Percentiles rank a stretch among this genome's conserved stretches.
phyloP scores from a whole-genome alignment of 1,140 invertebrate species.

The Leucophenga varia region DNA sequence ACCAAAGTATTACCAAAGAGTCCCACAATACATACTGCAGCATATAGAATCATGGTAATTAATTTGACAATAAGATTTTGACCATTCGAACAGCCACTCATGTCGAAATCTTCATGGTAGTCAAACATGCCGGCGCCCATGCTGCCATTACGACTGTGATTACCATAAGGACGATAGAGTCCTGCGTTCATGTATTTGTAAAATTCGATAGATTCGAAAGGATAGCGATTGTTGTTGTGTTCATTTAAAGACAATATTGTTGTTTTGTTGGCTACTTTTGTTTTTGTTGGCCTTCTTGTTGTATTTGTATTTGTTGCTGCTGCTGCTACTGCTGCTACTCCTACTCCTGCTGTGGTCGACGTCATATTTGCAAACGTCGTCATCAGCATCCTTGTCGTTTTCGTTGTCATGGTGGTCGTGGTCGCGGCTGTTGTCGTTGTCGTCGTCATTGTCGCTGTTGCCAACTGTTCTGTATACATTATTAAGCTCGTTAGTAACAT shows the following conservation, averaged over 20 bases:
- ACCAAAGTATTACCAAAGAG: slow-evolving; percentile 90
- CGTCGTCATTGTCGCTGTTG: slow-evolving; percentile 26
- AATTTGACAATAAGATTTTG: slow-evolving; percentile 60
- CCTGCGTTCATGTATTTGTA: slow-evolving; percentile 25
- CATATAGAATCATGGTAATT: slow-evolving; percentile 69
- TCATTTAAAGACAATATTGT: too few relatives aligned
- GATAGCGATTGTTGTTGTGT: not conserved
- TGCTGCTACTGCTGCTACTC: too few relatives aligned
- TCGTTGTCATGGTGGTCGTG: not conserved
- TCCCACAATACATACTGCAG: slow-evolving; percentile 83
- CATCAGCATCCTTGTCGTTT: too few relatives aligned
- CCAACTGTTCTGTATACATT: slow-evolving; percentile 48
- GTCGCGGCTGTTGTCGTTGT: slow-evolving; percentile 8
- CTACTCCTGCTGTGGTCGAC: too few relatives aligned
- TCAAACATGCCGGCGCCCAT: too few relatives aligned
- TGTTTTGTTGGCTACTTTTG: too few relatives aligned
- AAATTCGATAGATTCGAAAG: not conserved
- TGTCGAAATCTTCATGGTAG: too few relatives aligned
- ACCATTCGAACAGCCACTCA: slow-evolving; percentile 52
- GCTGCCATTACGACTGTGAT: too few relatives aligned
- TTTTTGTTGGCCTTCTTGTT: too few relatives aligned
- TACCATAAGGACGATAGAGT: slow-evolving; percentile 10
- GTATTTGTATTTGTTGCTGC: too few relatives aligned
- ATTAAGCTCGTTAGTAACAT: slow-evolving; percentile 53
- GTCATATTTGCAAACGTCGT: too few relatives aligned